phyloP scores from a whole-genome alignment of 30 jellyfish, hydroid and myxozoan genomes.

The Haliclystus octoradiatus region DNA sequence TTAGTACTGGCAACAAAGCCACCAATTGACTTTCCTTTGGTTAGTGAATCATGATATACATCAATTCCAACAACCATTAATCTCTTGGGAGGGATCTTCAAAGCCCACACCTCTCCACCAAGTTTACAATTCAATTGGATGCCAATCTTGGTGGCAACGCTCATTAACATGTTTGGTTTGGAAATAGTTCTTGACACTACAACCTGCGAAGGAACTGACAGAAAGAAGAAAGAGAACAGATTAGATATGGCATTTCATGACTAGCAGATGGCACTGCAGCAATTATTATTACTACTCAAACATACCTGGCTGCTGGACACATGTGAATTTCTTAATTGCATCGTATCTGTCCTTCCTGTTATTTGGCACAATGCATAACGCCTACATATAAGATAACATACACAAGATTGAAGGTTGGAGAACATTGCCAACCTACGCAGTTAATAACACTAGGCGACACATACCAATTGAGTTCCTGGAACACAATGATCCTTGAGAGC shows the following conservation, averaged over 20 bases:
- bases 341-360: constrained; percentile 92
- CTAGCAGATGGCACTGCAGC: not conserved
- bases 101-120: constrained; percentile 99
- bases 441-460: not conserved
- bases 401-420: not conserved
- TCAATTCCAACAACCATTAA: constrained; percentile 95
- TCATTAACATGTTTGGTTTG: constrained; percentile 90
- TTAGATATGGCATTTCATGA: not conserved
- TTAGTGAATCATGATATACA: constrained; percentile 91
- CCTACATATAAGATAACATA: constrained; percentile 44
- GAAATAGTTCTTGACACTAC: constrained; percentile 77
- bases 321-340: constrained; percentile 75
- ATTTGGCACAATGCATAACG: constrained; percentile 83
- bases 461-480: constrained; percentile 57
- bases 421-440: not conserved
- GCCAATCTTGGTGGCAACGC: constrained; percentile 89
- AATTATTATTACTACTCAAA: not conserved
- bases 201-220: constrained; percentile 83
- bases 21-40: constrained; percentile 90
- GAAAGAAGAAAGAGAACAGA: not conserved
- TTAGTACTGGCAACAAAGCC: constrained; percentile 91
- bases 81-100: constrained; percentile 76
- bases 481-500: constrained; percentile 52
- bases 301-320: constrained; percentile 85
- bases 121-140: constrained; percentile 90